phyloP scores from a whole-genome alignment of 2,888 invertebrate genomes.

The Sycophila texana region DNA sequence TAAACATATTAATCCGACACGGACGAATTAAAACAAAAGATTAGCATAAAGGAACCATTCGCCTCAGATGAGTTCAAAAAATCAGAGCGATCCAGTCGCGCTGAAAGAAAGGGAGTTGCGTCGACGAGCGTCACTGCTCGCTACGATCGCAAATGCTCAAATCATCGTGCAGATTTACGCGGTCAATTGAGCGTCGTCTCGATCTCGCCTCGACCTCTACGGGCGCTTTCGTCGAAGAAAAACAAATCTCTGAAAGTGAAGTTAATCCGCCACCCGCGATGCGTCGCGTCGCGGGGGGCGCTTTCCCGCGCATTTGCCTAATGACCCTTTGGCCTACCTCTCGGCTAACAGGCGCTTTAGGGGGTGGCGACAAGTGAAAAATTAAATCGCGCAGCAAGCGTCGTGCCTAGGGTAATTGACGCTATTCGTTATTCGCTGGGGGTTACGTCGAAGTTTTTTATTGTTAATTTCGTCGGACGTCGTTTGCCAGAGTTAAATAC shows the following conservation, averaged over 20 bases:
- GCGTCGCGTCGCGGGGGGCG: background rate
- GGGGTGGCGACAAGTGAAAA: background rate
- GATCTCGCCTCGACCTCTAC: background rate
- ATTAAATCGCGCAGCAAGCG: too few species aligned
- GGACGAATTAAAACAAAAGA: too few species aligned
- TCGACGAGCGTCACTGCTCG: background rate
- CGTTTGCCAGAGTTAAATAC: too few species aligned
- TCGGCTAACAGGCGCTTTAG: too few species aligned
- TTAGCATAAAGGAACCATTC: too few species aligned
- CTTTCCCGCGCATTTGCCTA: conserved; percentile 29
- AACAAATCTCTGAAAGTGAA: conserved; percentile 20
- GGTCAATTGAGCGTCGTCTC: conserved; percentile 28
- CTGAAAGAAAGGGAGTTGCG: background rate
- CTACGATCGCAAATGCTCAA: background rate
- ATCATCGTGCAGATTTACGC: conserved; percentile 25
- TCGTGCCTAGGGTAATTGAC: conserved; percentile 18
- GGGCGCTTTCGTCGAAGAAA: background rate
- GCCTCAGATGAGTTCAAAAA: too few species aligned
- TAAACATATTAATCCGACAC: too few species aligned
- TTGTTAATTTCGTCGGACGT: too few species aligned
- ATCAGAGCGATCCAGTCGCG: too few species aligned
- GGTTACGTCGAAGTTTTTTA: background rate
- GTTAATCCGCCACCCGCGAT: background rate
- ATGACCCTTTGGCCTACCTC: conserved; percentile 8
- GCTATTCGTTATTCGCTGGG: conserved; percentile 5